These are phyloP conservation scores for Himalopsyche tibetana DNA, from an alignment of 2,888 invertebrate species.

Conservation along the genomic window DNA sequence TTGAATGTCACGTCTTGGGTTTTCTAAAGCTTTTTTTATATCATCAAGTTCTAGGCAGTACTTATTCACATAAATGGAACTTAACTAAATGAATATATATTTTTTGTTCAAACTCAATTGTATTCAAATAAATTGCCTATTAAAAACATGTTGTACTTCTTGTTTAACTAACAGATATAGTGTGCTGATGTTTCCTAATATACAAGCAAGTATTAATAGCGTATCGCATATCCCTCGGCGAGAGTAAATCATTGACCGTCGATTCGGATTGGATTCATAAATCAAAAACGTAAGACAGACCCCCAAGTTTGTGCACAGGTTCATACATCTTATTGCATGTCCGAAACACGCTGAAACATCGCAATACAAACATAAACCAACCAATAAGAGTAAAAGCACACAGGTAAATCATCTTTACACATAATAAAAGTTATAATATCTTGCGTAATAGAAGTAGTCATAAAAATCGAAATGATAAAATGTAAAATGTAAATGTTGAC, in stretches of 20 bases:
- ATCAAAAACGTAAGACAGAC: constrained; percentile 58
- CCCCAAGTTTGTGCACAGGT: constrained; percentile 35
- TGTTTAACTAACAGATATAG: no score
- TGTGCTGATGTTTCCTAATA: not conserved
- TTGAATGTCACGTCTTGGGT: no score
- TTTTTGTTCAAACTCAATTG: no score
- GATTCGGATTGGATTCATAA: constrained; percentile 51
- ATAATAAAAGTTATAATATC: constrained; percentile 15
- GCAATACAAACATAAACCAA: constrained; percentile 15
- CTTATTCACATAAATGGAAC: no score
- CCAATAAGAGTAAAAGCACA: not conserved
- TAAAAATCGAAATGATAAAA: not conserved
- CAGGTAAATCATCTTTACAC: constrained; percentile 20
- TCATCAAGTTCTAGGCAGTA: no score
- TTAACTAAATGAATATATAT: no score
- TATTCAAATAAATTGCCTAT: no score
- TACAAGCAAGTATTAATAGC: not conserved
- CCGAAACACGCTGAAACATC: constrained; percentile 9
- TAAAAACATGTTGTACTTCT: no score
- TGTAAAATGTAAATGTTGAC: no score
- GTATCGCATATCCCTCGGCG: constrained; percentile 1
- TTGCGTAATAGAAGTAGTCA: not conserved
- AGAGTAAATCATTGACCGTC: constrained; percentile 15
- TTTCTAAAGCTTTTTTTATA: no score
- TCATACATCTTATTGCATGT: constrained; percentile 63